Percentiles rank a stretch among this genome's conserved stretches.
These are phyloP conservation scores for Amazona guildingii DNA, from an alignment of 2,113 vertebrate genomes.

Conservation along the genomic window DNA sequence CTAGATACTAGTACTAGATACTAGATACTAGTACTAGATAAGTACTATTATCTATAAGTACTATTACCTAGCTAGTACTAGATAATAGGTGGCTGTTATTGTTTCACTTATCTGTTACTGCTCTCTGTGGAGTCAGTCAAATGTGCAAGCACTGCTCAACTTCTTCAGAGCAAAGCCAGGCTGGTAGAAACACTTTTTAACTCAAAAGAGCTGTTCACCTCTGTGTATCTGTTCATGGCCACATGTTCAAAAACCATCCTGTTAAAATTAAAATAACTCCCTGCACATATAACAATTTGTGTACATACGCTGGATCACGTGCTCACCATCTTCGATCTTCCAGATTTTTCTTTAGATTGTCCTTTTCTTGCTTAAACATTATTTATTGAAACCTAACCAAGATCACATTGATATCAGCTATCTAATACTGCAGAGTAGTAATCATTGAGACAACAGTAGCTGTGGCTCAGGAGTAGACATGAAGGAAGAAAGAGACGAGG, in stretches of 20 bases:
- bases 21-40: no score
- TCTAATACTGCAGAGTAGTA: no score
- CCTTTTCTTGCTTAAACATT: background rate
- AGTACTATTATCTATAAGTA: no score
- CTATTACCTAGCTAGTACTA: background rate
- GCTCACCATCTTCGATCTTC: background rate
- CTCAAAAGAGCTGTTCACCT: background rate
- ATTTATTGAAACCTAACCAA: background rate
- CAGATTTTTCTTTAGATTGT: background rate
- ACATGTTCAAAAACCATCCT: background rate
- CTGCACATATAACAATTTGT: background rate
- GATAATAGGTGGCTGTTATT: background rate
- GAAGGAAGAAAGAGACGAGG: background rate
- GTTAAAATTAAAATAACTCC: background rate
- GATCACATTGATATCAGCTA: background rate
- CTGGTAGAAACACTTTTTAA: background rate
- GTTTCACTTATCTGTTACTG: background rate
- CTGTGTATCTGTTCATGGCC: background rate
- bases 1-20: background rate
- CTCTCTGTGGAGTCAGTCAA: background rate
- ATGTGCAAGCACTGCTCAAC: background rate
- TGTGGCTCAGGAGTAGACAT: background rate
- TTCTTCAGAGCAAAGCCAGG: background rate
- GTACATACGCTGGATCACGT: accelerated
- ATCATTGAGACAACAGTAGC: background rate